A percentile compares a stretch with the other conserved stretches of the same genome.
phyloP scores from a whole-genome alignment of 1,140 invertebrate species.

The Pachyrhynchus sulphureomaculatus region DNA sequence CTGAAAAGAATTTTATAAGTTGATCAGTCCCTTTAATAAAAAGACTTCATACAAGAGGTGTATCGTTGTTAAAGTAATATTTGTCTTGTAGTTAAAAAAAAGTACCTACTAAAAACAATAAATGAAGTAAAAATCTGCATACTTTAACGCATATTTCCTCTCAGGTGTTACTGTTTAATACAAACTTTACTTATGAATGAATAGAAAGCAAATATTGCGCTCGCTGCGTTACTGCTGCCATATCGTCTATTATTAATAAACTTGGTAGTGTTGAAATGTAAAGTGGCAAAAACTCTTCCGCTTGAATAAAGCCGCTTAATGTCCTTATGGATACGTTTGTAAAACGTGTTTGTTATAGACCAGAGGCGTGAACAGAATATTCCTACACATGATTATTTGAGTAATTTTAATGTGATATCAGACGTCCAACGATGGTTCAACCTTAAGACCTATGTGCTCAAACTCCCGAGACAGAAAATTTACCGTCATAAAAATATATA shows the following conservation, averaged over 20 bases:
- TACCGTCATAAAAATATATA: too few species aligned
- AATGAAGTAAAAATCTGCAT: too few species aligned
- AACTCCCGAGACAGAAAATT: too few species aligned
- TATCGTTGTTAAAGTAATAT: too few species aligned
- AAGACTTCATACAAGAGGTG: too few species aligned
- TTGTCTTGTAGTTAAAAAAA: too few species aligned
- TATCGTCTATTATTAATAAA: slow-evolving; percentile 1
- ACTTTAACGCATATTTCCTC: slow-evolving; percentile 1
- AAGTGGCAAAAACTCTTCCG: background rate
- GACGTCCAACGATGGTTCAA: background rate
- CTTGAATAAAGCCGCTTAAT: background rate
- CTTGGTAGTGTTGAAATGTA: background rate
- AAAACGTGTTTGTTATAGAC: background rate
- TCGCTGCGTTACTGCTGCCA: background rate
- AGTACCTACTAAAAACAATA: too few species aligned
- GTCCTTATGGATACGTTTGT: background rate
- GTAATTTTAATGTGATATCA: background rate
- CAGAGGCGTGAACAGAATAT: background rate
- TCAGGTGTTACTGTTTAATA: slow-evolving; percentile 4
- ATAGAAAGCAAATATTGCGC: slow-evolving; percentile 9
- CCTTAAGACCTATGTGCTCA: too few species aligned
- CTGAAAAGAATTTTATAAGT: too few species aligned
- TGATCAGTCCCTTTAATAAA: too few species aligned
- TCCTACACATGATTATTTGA: background rate
- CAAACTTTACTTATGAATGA: slow-evolving; percentile 2